Conservation (phyloP, 2,113 vertebrate genomes). For the Pelecanus crispus region DNA sequence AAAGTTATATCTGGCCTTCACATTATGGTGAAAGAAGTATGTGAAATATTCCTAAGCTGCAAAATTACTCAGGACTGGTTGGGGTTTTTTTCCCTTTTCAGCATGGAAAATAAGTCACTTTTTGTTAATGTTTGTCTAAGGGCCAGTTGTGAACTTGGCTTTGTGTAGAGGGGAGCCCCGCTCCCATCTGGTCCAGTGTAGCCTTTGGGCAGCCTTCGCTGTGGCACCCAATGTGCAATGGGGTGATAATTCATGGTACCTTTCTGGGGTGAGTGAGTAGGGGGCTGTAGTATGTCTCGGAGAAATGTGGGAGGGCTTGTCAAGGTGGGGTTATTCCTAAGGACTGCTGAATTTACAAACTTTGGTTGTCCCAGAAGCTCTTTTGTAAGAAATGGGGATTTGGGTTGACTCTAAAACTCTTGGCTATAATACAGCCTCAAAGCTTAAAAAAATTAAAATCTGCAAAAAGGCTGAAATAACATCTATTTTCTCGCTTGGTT, state of each 20-base stretch:
- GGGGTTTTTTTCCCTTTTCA: not conserved
- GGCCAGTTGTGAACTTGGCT: not conserved
- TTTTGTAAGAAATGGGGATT: not conserved
- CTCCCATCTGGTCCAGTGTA: not conserved
- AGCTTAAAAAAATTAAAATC: not conserved
- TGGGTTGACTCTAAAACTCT: not conserved
- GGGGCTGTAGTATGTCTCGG: not conserved
- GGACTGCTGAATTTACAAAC: not conserved
- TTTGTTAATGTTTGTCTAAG: not conserved
- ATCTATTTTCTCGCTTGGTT: not conserved
- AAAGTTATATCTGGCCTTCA: constrained; percentile 44
- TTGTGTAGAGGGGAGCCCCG: not conserved
- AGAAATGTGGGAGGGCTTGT: not conserved
- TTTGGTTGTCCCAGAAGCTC: not conserved
- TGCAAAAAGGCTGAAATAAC: not conserved
- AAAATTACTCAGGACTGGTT: constrained; percentile 23
- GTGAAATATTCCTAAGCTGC: constrained; percentile 52
- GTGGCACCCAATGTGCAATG: rapidly evolving
- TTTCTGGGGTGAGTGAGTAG: rapidly evolving
- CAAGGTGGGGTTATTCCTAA: not conserved
- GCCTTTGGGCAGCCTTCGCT: not conserved
- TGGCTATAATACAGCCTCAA: not conserved
- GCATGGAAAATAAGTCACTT: not conserved
- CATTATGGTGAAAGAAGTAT: constrained; percentile 37
- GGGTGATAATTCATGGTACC: not conserved